Base-by-base conservation (phyloP, 1,140 invertebrate species). In the Aphis gossypii region DNA sequence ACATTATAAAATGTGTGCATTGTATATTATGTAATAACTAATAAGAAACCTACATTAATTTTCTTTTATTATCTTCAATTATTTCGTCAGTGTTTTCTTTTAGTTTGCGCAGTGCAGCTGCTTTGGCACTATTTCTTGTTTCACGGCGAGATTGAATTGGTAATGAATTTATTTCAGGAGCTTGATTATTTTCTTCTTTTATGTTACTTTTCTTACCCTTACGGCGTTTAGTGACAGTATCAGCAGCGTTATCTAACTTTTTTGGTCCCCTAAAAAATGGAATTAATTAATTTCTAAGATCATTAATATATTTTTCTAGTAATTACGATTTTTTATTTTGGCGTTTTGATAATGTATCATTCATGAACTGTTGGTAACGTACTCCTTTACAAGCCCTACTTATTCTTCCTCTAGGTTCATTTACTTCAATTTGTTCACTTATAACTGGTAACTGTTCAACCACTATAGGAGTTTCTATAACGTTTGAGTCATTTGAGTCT, bases 241-340 rank as follows among this genome's bases (percentile, higher is more conserved):
- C 82, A 56, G 0, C 8, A 48, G 68, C 41, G 25, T 4, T 68
- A 30, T n/a, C 51, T 44, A 93, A 93, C 14, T 93, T 93, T 54
- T 93, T 93, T 93, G 56, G 44, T 84, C 92, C 90, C 68, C 35
- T 93, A 44, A 56, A 83, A 92, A 54, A 25, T 46, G 1, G 8
- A 84, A 23, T 41, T 21, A 14, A 83, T 48, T 51, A 38, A 93
- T 54, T 83, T 83, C 2, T 83, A 38, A 20, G 60, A 38, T 38
- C 20, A 41, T 41, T 56, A 84, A 86, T 54, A 35, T 0, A 35
- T 54, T 93, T 92, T 84, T 46, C 5, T 35, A 38, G 11, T 93
- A 84, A 41, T 93, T 93, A 93, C 92, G 86, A 44, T 93, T 93
- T 93, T 93, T 93, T 93, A 84, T 93, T 93, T 93, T 93, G 92